Evolutionary conservation across 2,113 vertebrate species (phyloP), one percentile per base, ranked within the genome.

Genomic region (Brienomyrus brachyistius): DNA sequence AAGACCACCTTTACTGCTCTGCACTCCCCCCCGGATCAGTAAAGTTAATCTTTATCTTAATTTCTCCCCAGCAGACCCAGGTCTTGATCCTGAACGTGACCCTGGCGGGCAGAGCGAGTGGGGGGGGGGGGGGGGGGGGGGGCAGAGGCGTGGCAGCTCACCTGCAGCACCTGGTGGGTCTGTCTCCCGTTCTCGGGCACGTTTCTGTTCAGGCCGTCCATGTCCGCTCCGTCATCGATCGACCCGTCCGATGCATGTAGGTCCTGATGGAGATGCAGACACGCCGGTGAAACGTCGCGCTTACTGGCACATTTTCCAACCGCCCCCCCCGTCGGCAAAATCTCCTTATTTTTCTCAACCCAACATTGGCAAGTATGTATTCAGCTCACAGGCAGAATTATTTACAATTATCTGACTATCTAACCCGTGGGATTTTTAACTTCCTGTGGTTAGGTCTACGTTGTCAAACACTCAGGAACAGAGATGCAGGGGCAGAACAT

Each of bases 191-290:
- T 74, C 88, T 93, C 90, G 0, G 94, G 86, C 83, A 92, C 35
- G 92, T 96, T 96, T 66, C 93, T 95, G 94, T 96, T 96, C 89
- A 96, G 91, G 52, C 89, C 93, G 90, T 96, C 95, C 95, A 96
- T 96, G 92, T 93, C 93, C 91, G 88, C 91, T 54, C 92, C 89
- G 91, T 87, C 93, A 90, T 95, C 94, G 62, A 88, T 91, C 15
- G 85, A 93, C 90, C 85, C 93, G 87, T 91, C 94, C 4, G 94
- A 92, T 89, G 89, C 94, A 93, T 95, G 92, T 90, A 94, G 90
- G 83, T 96, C 95, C 96, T 96, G 92, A 91, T 89, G 70, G 47
- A 74, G 91, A 17, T 27, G 83, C 87, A 91, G 23, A 66, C 56
- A 88, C 4, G 1, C 40, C 13, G n/a, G 59, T 86, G 50, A 80